Evolutionary conservation across 1,140 invertebrate genomes (phyloP), one percentile per base, ranked within the genome.

Genomic region (Belonocnema kinseyi): DNA sequence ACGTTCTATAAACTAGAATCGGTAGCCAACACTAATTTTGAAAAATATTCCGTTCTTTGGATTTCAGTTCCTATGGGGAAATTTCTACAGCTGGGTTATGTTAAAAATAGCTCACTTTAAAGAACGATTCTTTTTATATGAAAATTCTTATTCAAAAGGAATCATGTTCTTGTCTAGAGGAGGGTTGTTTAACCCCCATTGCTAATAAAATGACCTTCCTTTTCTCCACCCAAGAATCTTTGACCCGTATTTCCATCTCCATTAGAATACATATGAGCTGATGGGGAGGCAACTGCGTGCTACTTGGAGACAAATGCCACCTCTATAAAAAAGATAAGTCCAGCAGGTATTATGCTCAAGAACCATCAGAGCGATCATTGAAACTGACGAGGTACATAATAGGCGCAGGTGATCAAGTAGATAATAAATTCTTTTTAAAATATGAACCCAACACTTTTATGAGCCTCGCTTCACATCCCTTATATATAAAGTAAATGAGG

Each of bases 361-460:
- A 66, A 26, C 61, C 61, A 66, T 46, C 33, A 8, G 13, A 66
- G 21, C 40, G 58, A 66, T 66, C 26, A 66, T 66, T 66, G 21
- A 66, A 66, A 66, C 61, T 40, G 33, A 66, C 61, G 61, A 66
- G 61, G 61, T 66, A 40, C 61, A 66, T 66, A 66, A 66, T 66
- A 66, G 13, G 26, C 33, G 61, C 61, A 66, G 61, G 61, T 66
- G 61, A 26, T 66, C 61, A 40, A 40, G 26, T 2, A 8, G 16
- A 66, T 16, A 66, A 66, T 66, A 66, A 66, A 66, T 66, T 66
- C 61, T 66, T 66, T 40, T 3, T n/a, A 21, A 19, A 56, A 56
- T 17, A 66, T 40, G 40, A 40, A 66, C 33, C 61, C 61, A 46
- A 16, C 12, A 33, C 11, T 21, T 66, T 66, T 66, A 66, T 66